Conservation (phyloP, 2,113 vertebrate species). For the Gallinago undulata region DNA sequence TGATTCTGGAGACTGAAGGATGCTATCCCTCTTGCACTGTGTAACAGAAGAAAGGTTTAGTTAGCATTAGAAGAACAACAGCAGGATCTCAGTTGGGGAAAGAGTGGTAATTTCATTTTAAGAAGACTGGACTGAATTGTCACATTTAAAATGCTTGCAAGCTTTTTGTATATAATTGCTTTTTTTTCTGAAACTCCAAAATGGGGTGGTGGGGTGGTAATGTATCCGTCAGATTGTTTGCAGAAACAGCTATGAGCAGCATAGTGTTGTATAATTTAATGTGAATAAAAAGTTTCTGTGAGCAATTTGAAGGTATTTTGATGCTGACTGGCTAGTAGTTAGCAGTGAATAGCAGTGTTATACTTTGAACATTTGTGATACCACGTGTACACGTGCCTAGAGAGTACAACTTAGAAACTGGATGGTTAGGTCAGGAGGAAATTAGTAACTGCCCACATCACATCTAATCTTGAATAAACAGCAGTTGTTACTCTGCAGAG, state of each 20-base stretch:
- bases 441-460: not conserved
- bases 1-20: not conserved
- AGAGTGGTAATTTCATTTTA: not conserved
- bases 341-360: not conserved
- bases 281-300: not conserved
- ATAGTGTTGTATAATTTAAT: not conserved
- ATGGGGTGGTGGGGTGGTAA: not conserved
- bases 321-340: not conserved
- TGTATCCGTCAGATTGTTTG: not conserved
- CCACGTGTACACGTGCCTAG: no score
- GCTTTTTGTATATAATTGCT: not conserved
- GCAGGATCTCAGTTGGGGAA: not conserved
- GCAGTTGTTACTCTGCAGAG: not conserved
- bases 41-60: not conserved
- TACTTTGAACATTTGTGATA: not conserved
- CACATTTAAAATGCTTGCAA: not conserved
- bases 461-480: not conserved
- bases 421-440: not conserved
- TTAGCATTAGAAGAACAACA: not conserved
- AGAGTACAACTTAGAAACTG: not conserved
- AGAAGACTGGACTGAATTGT: not conserved
- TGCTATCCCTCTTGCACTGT: not conserved
- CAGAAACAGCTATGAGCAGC: not conserved
- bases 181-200: not conserved
- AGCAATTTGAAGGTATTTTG: not conserved